phyloP scores from a whole-genome alignment of 2,113 vertebrate genomes.

The Alethe diademata region DNA sequence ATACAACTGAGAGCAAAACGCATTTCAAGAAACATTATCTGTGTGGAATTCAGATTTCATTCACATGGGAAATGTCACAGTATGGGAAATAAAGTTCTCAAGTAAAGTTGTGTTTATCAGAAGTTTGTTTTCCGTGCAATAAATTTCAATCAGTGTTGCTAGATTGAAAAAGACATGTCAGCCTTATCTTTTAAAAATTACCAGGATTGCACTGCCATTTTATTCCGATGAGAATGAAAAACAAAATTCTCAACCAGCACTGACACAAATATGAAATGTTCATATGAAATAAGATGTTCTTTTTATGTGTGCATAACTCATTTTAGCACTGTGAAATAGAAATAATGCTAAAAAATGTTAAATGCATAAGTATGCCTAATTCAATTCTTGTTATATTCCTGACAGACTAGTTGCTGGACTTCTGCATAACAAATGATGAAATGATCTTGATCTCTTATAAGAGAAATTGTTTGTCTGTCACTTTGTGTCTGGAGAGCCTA shows the following conservation, averaged over 20 bases:
- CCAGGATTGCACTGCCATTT: constrained; percentile 14
- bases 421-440: not conserved
- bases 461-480: constrained; percentile 8
- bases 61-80: constrained; percentile 49
- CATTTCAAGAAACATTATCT: constrained; percentile 12
- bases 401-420: not conserved
- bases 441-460: not conserved
- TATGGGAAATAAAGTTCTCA: constrained; percentile 35
- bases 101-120: constrained; percentile 35
- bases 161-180: constrained; percentile 32
- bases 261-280: not conserved
- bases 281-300: not conserved
- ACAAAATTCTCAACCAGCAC: not conserved
- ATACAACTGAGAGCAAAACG: not conserved
- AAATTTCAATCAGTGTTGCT: constrained; percentile 37
- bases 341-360: not conserved
- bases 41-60: constrained; percentile 25
- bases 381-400: not conserved
- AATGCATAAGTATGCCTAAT: not conserved
- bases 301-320: not conserved
- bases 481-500: not conserved
- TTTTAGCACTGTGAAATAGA: not conserved
- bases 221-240: constrained; percentile 2
- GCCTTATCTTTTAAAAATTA: constrained; percentile 55
- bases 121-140: constrained; percentile 55